Evolutionary conservation across 2,888 invertebrate species (phyloP), one percentile per base, ranked within the genome.

Genomic region (Tanaodytes sp.): DNA sequence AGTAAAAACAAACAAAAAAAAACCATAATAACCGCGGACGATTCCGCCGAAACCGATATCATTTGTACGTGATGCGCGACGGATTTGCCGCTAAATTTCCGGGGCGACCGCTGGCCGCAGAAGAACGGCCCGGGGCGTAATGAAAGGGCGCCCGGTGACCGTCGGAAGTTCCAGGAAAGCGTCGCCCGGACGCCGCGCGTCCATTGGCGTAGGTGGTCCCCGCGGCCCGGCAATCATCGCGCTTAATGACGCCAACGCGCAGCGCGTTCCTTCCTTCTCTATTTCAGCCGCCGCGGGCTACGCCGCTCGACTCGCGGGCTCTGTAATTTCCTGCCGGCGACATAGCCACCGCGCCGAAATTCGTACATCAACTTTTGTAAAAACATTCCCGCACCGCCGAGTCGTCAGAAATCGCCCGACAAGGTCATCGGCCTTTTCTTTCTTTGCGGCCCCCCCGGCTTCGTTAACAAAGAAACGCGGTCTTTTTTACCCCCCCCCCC

Each of bases 141-240:
- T 33, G 51, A 54, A 36, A 62, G 62, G 46, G 62, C 62, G 45
- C 52, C 62, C 45, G 46, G 31, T 37, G 46, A 45, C 62, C 23
- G 23, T 23, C 23, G 23, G 23, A 23, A 23, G 23, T 23, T 23
- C 23, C 23, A 23, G 23, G 40, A 59, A 49, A 42, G 37, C 49
- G 49, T 57, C 54, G 46, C 33, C 48, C 31, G 51, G 37, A 23
- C 42, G 51, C 19, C 37, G 36, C 48, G 39, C 48, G 54, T 64
- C 45, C 52, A 45, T 40, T 67, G 72, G 80, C 75, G 79, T 80
- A 79, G 80, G 80, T 79, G 80, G 80, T 76, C 76, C 65, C 52
- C 61, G 73, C 75, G 75, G 75, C 74, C n/a, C 67, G 69, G 75
- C 74, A 80, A 80, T 80, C 79, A 80, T 79, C 78, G 73, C 74